Evolutionary conservation across 1,140 invertebrate genomes (phyloP), one percentile per base, ranked within the genome.

Genomic region (Sitodiplosis mosellana): DNA sequence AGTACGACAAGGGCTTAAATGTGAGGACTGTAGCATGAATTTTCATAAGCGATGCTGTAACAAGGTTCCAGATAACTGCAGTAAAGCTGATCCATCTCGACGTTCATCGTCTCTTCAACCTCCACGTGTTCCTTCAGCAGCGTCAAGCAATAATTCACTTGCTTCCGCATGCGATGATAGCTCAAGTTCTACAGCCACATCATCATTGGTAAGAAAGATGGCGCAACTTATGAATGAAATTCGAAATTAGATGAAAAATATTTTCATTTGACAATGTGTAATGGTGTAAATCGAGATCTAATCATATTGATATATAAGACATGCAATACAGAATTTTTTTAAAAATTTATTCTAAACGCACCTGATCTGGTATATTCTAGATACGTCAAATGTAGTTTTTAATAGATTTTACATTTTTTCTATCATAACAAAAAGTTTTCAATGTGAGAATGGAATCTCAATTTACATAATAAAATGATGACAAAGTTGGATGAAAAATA

Each of bases 41-140:
- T 99, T 92, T 71, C 95, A 98, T 70, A 99, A 99, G 67, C 74
- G 94, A 43, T 99, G 95, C n/a, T 71, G 93, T 94, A 45, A 94
- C 51, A 97, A 97, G 70, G 90, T 98, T 51, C 94, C 94, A 19
- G 97, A 97, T 63, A 97, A 98, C 71, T 99, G 95, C 70, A 64
- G 52, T 51, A 59, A 59, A 37, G 55, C 55, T n/a, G 60, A 56
- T 51, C 58, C 64, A 56, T 54, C 56, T 42, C 54, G 59, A 51
- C 58, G 71, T 34, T 63, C 67, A n/a, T 64, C 61, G 22, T 73
- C 73, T 34, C 65, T 76, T 46, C 73, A 79, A 49, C 68, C 76
- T 45, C 78, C 78, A 42, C 70, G 82, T 59, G 81, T 78, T 58
- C 77, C 82, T 14, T 80, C 77, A 45, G 72, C 69, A 52, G 68